Evolutionary conservation across 2,113 vertebrate genomes (phyloP).

Genomic region (cattle (Bos taurus)): ARS-UCD2.0 NC_037330.1:112441501-112442000

Average conservation of each 20-base stretch:
- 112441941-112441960: not conserved
- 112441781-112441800: not conserved
- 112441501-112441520: not conserved
- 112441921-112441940: not conserved
- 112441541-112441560: not conserved
- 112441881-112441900: not conserved
- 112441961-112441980: not conserved
- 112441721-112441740: not conserved
- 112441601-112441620: not conserved
- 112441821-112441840: not conserved
- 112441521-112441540: not conserved
- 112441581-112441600: not conserved
- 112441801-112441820: not conserved
- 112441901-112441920: not conserved
- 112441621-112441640: not conserved
- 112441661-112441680: not conserved
- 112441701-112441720: not conserved
- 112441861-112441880: not conserved
- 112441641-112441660: not conserved
- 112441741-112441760: not conserved
- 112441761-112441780: not conserved
- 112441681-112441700: not conserved
- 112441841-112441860: not conserved
- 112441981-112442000: not conserved
- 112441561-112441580: not conserved